Evolutionary conservation across 2,888 invertebrate species (phyloP).

Genomic region (Eulithis testata): DNA sequence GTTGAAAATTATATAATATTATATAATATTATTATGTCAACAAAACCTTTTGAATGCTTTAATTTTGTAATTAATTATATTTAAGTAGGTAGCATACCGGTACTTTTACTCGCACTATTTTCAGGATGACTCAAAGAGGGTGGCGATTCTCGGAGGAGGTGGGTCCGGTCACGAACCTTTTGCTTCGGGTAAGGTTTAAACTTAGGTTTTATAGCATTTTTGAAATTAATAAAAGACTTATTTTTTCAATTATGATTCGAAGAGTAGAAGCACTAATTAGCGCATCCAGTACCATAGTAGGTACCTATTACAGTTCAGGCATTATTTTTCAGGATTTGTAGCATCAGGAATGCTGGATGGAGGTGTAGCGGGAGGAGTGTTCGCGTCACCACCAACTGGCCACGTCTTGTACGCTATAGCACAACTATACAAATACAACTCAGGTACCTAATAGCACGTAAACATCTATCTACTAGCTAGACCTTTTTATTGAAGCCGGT

Average conservation of each 20-base stretch:
- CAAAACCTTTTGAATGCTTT: no score
- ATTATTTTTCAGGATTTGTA: slow-evolving; percentile 85
- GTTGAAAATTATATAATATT: no score
- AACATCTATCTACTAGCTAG: no score
- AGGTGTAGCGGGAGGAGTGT: slow-evolving; percentile 90
- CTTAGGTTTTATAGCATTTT: no score
- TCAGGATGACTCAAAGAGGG: slow-evolving; percentile 71
- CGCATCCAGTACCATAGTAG: no score
- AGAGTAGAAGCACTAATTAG: no score
- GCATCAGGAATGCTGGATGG: slow-evolving; percentile 92
- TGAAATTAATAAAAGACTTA: no score
- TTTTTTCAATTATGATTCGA: no score
- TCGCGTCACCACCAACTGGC: slow-evolving; percentile 90
- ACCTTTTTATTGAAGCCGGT: background rate
- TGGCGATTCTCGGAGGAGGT: slow-evolving; percentile 89
- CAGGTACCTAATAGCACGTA: slow-evolving; percentile 69
- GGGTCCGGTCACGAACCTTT: slow-evolving; percentile 94
- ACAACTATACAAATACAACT: slow-evolving; percentile 82
- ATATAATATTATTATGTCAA: no score
- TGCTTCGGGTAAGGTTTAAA: slow-evolving; percentile 65
- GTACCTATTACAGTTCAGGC: no score
- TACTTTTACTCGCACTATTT: slow-evolving; percentile 17
- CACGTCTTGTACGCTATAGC: slow-evolving; percentile 87
- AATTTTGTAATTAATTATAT: no score
- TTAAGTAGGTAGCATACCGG: no score